A percentile compares a stretch with the other conserved stretches of the same genome.
These are phyloP conservation scores for Pogonocichla stellata DNA, from an alignment of 2,113 vertebrate species.

Conservation along the genomic window DNA sequence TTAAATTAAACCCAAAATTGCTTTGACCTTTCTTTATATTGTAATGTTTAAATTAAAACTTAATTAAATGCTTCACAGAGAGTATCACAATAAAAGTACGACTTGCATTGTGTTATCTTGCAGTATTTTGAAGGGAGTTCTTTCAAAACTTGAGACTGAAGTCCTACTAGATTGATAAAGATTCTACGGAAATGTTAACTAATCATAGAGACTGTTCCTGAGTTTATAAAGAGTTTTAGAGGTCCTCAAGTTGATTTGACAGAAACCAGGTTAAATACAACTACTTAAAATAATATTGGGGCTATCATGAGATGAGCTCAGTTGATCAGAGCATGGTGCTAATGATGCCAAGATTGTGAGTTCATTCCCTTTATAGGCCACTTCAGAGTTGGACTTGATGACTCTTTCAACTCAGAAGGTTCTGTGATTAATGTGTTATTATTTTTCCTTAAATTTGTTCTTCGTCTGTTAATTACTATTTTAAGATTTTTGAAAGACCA, in stretches of 20 bases:
- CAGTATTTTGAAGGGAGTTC: neutral
- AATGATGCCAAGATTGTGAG: neutral
- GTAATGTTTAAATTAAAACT: neutral
- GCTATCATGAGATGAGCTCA: neutral
- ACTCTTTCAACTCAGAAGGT: neutral
- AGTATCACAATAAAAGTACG: neutral
- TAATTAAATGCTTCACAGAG: neutral
- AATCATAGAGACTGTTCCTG: neutral
- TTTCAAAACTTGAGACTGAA: neutral
- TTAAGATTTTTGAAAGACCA: neutral
- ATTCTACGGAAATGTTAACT: neutral
- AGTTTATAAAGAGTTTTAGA: neutral
- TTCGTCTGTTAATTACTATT: neutral
- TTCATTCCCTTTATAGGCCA: neutral
- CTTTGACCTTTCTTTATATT: conserved; percentile 8
- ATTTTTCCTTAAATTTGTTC: neutral
- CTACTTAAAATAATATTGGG: neutral
- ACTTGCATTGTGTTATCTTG: neutral
- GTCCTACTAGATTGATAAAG: neutral
- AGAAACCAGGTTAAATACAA: neutral
- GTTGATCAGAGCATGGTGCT: neutral
- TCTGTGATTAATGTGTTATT: neutral
- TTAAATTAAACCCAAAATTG: neutral
- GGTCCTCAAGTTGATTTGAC: neutral
- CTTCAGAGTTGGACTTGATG: neutral